phyloP scores from a whole-genome alignment of 2,888 invertebrate genomes.

The Spodoptera picta region DNA sequence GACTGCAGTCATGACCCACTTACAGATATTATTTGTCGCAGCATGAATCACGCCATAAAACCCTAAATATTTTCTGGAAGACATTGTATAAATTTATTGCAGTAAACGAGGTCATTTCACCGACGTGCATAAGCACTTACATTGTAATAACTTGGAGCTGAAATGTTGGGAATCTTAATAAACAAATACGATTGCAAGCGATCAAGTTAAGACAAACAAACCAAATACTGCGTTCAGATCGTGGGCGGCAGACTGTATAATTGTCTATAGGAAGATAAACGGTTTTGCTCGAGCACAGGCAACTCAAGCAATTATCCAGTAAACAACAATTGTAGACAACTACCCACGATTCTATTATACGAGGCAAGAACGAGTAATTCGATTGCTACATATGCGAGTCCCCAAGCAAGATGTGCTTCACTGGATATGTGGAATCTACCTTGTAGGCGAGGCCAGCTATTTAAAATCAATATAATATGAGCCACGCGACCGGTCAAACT shows the following conservation, averaged over 20 bases:
- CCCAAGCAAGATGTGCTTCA: conserved; percentile 61
- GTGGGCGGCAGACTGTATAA: conserved; percentile 69
- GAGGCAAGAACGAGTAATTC: conserved; percentile 51
- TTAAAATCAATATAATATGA: conserved; percentile 45
- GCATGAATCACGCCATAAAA: conserved; percentile 49
- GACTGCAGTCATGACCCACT: conserved; percentile 64
- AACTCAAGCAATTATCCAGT: conserved; percentile 67
- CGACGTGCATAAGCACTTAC: not conserved
- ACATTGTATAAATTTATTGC: conserved; percentile 3
- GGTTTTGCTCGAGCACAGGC: conserved; percentile 52
- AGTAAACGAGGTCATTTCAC: not conserved
- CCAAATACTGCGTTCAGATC: conserved; percentile 44
- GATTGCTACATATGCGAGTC: conserved; percentile 57
- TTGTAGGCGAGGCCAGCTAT: conserved; percentile 58
- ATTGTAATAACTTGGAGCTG: not conserved
- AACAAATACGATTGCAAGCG: conserved; percentile 18
- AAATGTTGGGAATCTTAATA: conserved; percentile 1
- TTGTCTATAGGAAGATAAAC: conserved; percentile 58
- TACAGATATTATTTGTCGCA: conserved; percentile 67
- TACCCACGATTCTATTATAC: conserved; percentile 64
- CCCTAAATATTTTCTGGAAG: conserved; percentile 30
- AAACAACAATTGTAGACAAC: conserved; percentile 63
- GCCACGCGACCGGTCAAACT: conserved; percentile 27
- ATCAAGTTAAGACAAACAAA: conserved; percentile 27
- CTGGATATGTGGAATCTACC: conserved; percentile 55